These are phyloP conservation scores for Tuberolachnus salignus DNA, from an alignment of 2,888 invertebrate species.

Conservation along the genomic window DNA sequence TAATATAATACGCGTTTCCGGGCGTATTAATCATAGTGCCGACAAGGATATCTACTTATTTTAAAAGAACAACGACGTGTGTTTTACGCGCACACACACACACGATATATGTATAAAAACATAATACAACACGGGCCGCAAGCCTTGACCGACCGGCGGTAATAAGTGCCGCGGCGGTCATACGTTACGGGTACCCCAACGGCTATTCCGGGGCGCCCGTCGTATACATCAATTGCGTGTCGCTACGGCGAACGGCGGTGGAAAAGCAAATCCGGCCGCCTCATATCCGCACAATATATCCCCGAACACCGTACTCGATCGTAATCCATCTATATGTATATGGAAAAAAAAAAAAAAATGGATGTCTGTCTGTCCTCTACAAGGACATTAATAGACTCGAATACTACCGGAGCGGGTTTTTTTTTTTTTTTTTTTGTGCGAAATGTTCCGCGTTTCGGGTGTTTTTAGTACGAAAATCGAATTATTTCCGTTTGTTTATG, in stretches of 20 bases:
- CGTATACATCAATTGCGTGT: constrained; percentile 44
- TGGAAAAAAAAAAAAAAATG: no score
- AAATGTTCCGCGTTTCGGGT: no score
- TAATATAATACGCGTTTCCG: no score
- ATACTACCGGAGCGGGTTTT: no score
- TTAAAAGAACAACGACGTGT: constrained; percentile 31
- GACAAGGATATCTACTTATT: constrained; percentile 53
- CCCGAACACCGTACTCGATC: no score
- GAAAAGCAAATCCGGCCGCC: not conserved
- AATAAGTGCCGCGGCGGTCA: constrained; percentile 3
- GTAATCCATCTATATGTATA: no score
- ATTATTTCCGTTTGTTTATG: no score
- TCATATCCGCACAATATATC: no score
- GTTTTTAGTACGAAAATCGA: no score
- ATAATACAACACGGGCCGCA: not conserved
- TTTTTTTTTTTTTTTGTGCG: no score
- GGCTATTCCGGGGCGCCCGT: not conserved
- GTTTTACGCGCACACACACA: not conserved
- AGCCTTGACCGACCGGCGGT: not conserved
- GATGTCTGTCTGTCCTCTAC: no score
- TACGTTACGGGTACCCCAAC: constrained; percentile 20
- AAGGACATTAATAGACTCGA: no score
- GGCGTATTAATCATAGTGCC: constrained; percentile 49
- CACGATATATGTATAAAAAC: not conserved
- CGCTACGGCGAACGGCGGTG: not conserved